Conservation (phyloP, 2,888 invertebrate genomes). For the Philereme vetulata region DNA sequence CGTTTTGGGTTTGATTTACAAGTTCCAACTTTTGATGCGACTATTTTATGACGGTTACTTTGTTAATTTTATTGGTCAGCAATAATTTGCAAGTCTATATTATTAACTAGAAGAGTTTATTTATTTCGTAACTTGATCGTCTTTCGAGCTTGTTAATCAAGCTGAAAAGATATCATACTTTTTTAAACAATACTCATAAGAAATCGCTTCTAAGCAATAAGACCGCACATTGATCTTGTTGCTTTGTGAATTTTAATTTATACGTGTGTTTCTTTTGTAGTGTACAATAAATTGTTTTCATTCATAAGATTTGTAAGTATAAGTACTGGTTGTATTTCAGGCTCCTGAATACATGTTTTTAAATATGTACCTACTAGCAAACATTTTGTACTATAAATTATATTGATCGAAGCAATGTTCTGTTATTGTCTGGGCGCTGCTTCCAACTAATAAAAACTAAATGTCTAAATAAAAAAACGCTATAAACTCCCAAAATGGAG, state of each 20-base stretch:
- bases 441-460: slow-evolving; percentile 36
- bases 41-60: slow-evolving; percentile 18
- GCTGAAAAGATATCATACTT: too few relatives aligned
- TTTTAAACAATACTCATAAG: not conserved
- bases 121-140: too few relatives aligned
- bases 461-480: slow-evolving; percentile 57
- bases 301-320: too few relatives aligned
- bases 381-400: slow-evolving; percentile 2
- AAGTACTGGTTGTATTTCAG: too few relatives aligned
- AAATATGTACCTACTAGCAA: too few relatives aligned
- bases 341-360: too few relatives aligned
- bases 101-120: too few relatives aligned
- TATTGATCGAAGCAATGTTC: slow-evolving; percentile 10
- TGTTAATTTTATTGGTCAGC: slow-evolving; percentile 11
- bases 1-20: slow-evolving; percentile 41
- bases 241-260: too few relatives aligned
- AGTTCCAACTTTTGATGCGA: slow-evolving; percentile 25
- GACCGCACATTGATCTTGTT: too few relatives aligned
- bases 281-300: too few relatives aligned
- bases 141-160: too few relatives aligned
- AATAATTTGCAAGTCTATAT: slow-evolving; percentile 4
- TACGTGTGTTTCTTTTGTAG: too few relatives aligned
- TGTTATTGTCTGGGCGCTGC: slow-evolving; percentile 22
- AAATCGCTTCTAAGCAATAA: not conserved
- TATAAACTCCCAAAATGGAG: slow-evolving; percentile 70